Base-by-base conservation (phyloP, 2,797 vertebrate species). In the Argya squamiceps region DNA sequence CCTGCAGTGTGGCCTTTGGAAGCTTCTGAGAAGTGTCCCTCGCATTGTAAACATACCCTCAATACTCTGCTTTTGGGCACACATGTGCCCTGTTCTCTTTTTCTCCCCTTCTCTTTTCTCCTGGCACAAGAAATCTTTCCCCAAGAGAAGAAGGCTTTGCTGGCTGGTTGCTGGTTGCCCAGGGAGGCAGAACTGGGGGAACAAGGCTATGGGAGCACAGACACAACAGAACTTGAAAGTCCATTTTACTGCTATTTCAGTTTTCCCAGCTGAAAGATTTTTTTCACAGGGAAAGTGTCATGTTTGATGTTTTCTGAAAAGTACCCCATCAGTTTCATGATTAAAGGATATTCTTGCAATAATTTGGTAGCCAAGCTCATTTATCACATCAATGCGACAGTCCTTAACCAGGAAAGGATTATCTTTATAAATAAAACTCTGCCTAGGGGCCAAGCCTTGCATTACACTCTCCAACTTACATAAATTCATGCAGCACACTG, bases 51-150 rank as follows among this genome's bases (percentile, higher is more conserved):
- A 6, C 2, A 16, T 4, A 22, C 2, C 0, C 14, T 59, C 24
- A 43, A 2, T 23, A 24, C 12, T 37, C 34, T 73, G 30, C 13
- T 34, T 39, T 43, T 32, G 30, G 7, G 30, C 5, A 29, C 8
- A 22, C 1, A 0, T 8, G 4, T 2, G 6, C 0, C 8, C 1
- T 1, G 3, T 7, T 81, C 3, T 34, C 29, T 64, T 84, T 64
- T 53, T 62, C 32, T 78, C 11, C 11, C 12, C 11, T 58, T 79
- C 24, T 62, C 12, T 12, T 3, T 60, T 79, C 26, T 49, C 11
- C 23, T 53, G 32, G 10, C 27, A 34, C 14, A 39, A 55, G 13
- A 81, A 39, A 44, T 14, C 7, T 89, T 81, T 75, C 24, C 11
- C 9, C 67, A 39, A 56, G 23, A 34, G 29, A 23, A 34, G 30